These are phyloP conservation scores for Lateolabrax maculatus DNA, from an alignment of 2,797 vertebrate genomes.

Conservation along the genomic window DNA sequence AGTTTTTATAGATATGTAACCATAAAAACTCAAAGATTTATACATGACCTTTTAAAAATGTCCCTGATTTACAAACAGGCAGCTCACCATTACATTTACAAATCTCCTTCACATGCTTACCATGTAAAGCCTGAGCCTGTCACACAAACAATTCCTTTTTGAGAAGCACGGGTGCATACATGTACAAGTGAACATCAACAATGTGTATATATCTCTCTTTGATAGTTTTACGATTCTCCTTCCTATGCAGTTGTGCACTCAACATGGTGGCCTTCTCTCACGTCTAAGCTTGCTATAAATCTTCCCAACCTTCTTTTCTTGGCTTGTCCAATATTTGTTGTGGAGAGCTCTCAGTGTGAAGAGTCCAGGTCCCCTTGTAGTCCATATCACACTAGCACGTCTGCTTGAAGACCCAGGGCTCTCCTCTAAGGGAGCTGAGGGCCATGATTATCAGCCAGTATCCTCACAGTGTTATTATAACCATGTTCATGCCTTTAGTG, in stretches of 20 bases:
- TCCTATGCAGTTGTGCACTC: conserved; percentile 27
- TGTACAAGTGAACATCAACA: conserved; percentile 32
- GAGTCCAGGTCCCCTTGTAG: conserved; percentile 10
- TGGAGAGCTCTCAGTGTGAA: conserved; percentile 16
- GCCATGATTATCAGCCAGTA: background rate
- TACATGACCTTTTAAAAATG: conserved; percentile 20
- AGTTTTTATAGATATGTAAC: background rate
- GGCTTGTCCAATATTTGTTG: conserved; percentile 44
- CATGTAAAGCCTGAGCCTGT: conserved; percentile 21
- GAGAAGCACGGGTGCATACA: conserved; percentile 17
- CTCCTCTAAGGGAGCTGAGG: conserved; percentile 18
- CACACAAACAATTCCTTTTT: conserved; percentile 55
- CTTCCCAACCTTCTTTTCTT: conserved; percentile 24
- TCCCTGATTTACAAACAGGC: conserved; percentile 1
- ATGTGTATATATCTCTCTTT: conserved; percentile 32
- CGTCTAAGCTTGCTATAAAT: conserved; percentile 48
- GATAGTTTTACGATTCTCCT: conserved; percentile 49
- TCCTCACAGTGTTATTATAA: background rate
- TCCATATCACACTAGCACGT: background rate
- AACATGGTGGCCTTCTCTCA: conserved; percentile 47
- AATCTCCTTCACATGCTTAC: conserved; percentile 29
- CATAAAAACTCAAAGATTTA: conserved; percentile 21
- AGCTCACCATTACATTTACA: conserved; percentile 12
- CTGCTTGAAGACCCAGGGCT: background rate
- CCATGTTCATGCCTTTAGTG: background rate